Evolutionary conservation across 2,888 invertebrate genomes (phyloP), one percentile per base, ranked within the genome.

Genomic region (Marasmarcha lunaedactyla): DNA sequence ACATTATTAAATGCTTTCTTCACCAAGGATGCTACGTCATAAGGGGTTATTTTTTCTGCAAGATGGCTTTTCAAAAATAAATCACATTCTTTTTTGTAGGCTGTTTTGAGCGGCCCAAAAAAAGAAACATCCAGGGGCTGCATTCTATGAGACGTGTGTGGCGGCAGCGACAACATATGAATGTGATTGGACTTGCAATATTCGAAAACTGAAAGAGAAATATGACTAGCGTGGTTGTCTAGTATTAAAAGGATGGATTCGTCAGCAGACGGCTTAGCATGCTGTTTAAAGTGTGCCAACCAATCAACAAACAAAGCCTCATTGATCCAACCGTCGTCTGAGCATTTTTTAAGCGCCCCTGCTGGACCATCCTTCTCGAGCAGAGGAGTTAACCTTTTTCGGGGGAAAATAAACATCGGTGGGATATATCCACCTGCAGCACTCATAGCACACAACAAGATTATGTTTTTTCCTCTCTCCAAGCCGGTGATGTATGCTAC

Each of bases 401-500:
- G 40, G 1, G 71, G 71, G 42, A 63, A 79, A 36, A 79, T 73
- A 49, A 77, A 73, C 70, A 79, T 70, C 1, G 73, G 76, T 4
- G 74, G 72, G 15, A 78, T 52, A 46, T 49, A 73, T 9, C 42
- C 37, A 7, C 73, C 64, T 34, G 64, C 52, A 46, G 63, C 60
- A 50, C 55, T 74, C 57, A 72, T 63, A 11, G 65, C 54, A 54
- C 66, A 73, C 37, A 71, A 35, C 10, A 71, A 41, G 1, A 73
- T 77, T 1, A 73, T 62, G 34, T 62, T 55, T 39, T 55, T 56
- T 35, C 68, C 71, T 50, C 63, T 52, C 45, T 71, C 69, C 49
- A 65, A 53, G 45, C 63, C 68, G 20, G 70, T 70, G 1, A 68
- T 52, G 1, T 60, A 58, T 11, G 74, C 71, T 1, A 77, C 63